phyloP scores from a whole-genome alignment of 2,888 invertebrate species.

The Lycia hirtaria region DNA sequence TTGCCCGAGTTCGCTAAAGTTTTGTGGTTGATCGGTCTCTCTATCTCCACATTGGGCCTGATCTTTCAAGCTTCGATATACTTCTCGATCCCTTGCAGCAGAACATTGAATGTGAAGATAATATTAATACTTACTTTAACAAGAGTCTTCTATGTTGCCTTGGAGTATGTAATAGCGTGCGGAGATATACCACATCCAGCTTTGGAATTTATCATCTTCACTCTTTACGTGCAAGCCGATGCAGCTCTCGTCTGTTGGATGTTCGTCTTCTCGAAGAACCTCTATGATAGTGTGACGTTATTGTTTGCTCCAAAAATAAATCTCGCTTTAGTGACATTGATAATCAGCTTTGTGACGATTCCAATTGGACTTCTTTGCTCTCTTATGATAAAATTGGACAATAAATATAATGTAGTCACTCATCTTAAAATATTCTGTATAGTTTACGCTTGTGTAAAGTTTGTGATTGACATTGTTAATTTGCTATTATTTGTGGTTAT shows the following conservation, averaged over 20 bases:
- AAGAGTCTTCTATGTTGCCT: conserved; percentile 54
- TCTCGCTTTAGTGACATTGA: conserved; percentile 44
- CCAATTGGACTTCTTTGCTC: conserved; percentile 54
- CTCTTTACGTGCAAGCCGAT: conserved; percentile 60
- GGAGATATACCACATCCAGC: neutral
- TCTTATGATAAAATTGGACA: conserved; percentile 15
- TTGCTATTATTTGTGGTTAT: conserved; percentile 58
- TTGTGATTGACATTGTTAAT: conserved; percentile 56
- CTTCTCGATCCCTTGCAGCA: conserved; percentile 49
- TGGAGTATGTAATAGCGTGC: conserved; percentile 51
- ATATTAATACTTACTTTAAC: conserved; percentile 60
- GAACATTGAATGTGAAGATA: conserved; percentile 63
- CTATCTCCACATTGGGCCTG: conserved; percentile 51
- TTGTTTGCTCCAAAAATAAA: conserved; percentile 54
- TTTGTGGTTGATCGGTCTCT: conserved; percentile 57
- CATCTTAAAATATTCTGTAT: conserved; percentile 43
- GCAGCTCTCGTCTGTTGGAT: conserved; percentile 62
- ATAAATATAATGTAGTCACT: neutral
- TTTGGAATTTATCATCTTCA: conserved; percentile 31
- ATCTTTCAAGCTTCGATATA: conserved; percentile 52
- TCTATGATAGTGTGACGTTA: conserved; percentile 66
- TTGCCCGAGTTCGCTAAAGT: neutral
- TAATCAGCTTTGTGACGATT: conserved; percentile 56
- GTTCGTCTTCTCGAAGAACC: conserved; percentile 67
- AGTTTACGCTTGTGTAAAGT: conserved; percentile 55